Evolutionary conservation across 2,888 invertebrate genomes (phyloP), one percentile per base, ranked within the genome.

Genomic region (Sinelater perroti): DNA sequence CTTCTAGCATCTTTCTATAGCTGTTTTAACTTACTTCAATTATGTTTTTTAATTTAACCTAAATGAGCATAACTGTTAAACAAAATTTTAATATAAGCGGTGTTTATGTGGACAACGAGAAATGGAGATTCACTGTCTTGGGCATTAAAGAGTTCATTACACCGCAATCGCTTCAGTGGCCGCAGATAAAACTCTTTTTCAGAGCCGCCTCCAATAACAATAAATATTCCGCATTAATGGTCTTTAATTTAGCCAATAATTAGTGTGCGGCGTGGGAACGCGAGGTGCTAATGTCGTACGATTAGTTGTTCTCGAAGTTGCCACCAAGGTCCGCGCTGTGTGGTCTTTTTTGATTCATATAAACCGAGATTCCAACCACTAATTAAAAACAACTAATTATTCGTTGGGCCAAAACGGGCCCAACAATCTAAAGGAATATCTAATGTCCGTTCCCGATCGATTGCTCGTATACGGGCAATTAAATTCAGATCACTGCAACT

Each of bases 251-350:
- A 40, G 8, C 21, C 14, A 40, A 40, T 40, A 40, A 40, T 40
- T 14, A 20, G 40, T 40, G 14, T 40, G 26, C 24, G 26, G 24
- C 24, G 40, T 40, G 40, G 40, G 40, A 40, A 40, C 18, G 40
- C 24, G 26, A 40, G 40, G 40, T 40, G 40, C 40, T 40, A 40
- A 40, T 40, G 40, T 40, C 40, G 8, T 40, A 40, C 40, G 40
- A 40, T 40, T 40, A 40, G 40, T 24, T 40, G 21, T 40, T 18
- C 24, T 24, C 4, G 40, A 40, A 40, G 40, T 13, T 40, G 40
- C 40, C 24, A 38, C 24, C 40, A 40, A 40, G 26, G 14, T 5
- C 40, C 20, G 26, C 24, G n/a, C 13, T 40, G 40, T 40, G 40
- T 40, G 40, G 40, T 40, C 40, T 40, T 11, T 7, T 38, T 24